Base-by-base conservation (phyloP, 2,113 vertebrate species). In the Glaucidium brasilianum region DNA sequence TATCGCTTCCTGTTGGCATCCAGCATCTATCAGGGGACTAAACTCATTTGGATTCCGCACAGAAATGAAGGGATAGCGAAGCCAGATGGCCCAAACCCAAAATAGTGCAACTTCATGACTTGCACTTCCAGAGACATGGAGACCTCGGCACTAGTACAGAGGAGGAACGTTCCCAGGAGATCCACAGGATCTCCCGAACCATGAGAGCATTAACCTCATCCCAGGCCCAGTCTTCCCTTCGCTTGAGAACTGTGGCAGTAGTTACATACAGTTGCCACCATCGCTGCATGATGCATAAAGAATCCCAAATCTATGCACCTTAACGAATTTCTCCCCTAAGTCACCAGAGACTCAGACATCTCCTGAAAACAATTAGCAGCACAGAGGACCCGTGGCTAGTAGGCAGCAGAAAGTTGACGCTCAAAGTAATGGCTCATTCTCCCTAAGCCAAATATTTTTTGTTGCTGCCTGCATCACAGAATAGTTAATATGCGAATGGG, bases 311-410 rank as follows among this genome's bases (percentile, higher is more conserved):
- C 21, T 13, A 3, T 8, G 8, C 21, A 11, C 8, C 32, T 15
- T 39, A 14, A 14, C 1, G 15, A 37, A 60, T 43, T 10, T 17
- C 11, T 35, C 18, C n/a, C 37, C 63, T 14, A 35, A 1, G 0
- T 63, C 12, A 21, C 27, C 29, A 41, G 74, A 30, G 35, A 29
- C 12, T 19, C 68, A 55, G 53, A 2, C 23, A 47, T 14, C 22
- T 32, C 7, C 56, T 11, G 27, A 20, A 11, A 52, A 27, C 12
- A 21, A 6, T 5, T 6, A 59, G 35, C 59, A 91, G 63, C 32
- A 15, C 1, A 0, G 62, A 55, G 53, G 32, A 47, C 19, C 55
- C 0, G 0, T 10, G 58, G 12, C 49, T 11, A 2, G 13, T 1
- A 59, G 45, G 60, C 77, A 69, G 53, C 80, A 84, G 29, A 18